Evolutionary conservation across 2,888 invertebrate genomes (phyloP).

Genomic region (Hyles lineata): DNA sequence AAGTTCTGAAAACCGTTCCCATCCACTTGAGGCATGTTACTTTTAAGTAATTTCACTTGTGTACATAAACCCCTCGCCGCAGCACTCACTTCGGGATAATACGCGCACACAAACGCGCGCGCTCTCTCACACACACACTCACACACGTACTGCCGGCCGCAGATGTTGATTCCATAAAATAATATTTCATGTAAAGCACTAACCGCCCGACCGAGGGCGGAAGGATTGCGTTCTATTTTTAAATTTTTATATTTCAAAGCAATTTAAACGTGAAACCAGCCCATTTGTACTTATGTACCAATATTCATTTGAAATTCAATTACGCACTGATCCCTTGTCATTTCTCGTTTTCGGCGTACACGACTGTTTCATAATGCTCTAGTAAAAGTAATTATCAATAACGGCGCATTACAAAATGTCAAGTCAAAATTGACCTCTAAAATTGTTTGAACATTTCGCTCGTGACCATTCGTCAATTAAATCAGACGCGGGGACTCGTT

Average conservation of each 20-base stretch:
- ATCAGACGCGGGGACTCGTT: slow-evolving; percentile 74
- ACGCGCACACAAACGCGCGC: slow-evolving; percentile 65
- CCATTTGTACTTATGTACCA: slow-evolving; percentile 33
- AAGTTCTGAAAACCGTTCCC: slow-evolving; percentile 70
- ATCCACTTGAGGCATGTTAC: slow-evolving; percentile 79
- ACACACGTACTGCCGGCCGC: slow-evolving; percentile 73
- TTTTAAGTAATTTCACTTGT: slow-evolving; percentile 80
- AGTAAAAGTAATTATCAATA: slow-evolving; percentile 48
- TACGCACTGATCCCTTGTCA: slow-evolving; percentile 34
- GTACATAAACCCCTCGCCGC: slow-evolving; percentile 74
- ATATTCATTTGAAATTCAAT: slow-evolving; percentile 43
- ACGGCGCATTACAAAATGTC: slow-evolving; percentile 47
- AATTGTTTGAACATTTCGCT: slow-evolving; percentile 67
- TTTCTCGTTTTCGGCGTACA: slow-evolving; percentile 33
- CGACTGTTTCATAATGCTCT: slow-evolving; percentile 39
- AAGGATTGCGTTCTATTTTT: slow-evolving; percentile 85
- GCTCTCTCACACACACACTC: slow-evolving; percentile 39
- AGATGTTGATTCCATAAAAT: slow-evolving; percentile 85
- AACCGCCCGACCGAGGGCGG: slow-evolving; percentile 81
- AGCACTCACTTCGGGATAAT: slow-evolving; percentile 56
- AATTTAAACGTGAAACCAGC: slow-evolving; percentile 64
- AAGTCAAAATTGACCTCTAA: slow-evolving; percentile 66
- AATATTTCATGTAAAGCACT: slow-evolving; percentile 85
- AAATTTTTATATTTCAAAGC: slow-evolving; percentile 79
- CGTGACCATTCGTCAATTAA: slow-evolving; percentile 82